Percentiles rank a stretch among this genome's conserved stretches.
These are phyloP conservation scores for Drosophila emarginata DNA, from an alignment of 2,888 invertebrate species.

Conservation along the genomic window DNA sequence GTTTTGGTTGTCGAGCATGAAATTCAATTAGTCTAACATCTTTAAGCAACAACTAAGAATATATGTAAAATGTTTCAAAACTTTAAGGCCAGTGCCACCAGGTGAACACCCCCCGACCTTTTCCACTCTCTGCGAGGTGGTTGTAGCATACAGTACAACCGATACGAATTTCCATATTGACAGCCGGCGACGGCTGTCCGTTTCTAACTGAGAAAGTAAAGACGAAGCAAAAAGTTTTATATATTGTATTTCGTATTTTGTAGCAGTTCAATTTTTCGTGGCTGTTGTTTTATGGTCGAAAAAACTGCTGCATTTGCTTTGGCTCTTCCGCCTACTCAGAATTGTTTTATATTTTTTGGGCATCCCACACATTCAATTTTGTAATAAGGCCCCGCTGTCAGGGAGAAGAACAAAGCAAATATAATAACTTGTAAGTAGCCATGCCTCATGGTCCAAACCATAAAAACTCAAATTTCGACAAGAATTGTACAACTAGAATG, in stretches of 20 bases:
- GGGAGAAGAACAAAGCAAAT: constrained; percentile 76
- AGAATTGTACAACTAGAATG: not conserved
- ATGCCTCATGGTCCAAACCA: constrained; percentile 46
- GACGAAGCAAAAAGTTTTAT: constrained; percentile 45
- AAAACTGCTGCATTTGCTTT: constrained; percentile 9
- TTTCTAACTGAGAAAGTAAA: constrained; percentile 4
- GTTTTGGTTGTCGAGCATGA: constrained; percentile 42
- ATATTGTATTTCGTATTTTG: constrained; percentile 29
- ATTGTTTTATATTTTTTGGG: constrained; percentile 37
- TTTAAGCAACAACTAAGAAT: constrained; percentile 43
- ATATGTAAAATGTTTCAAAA: constrained; percentile 18
- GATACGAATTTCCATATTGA: constrained; percentile 77
- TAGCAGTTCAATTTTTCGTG: constrained; percentile 70
- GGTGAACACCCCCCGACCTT: constrained; percentile 9
- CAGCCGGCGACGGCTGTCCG: constrained; percentile 65
- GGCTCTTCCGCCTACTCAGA: constrained; percentile 39
- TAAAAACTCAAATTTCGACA: constrained; percentile 18
- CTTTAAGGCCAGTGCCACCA: constrained; percentile 43
- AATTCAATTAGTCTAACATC: constrained; percentile 68
- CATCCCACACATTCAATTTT: constrained; percentile 60
- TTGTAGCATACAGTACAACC: constrained; percentile 47
- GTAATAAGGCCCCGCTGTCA: constrained; percentile 68
- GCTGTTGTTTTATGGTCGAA: constrained; percentile 67
- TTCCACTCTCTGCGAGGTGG: not conserved
- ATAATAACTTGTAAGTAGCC: constrained; percentile 77